A percentile compares a stretch with the other conserved stretches of the same genome.
phyloP scores from a whole-genome alignment of 2,888 invertebrate species.

The Ceramica pisi region DNA sequence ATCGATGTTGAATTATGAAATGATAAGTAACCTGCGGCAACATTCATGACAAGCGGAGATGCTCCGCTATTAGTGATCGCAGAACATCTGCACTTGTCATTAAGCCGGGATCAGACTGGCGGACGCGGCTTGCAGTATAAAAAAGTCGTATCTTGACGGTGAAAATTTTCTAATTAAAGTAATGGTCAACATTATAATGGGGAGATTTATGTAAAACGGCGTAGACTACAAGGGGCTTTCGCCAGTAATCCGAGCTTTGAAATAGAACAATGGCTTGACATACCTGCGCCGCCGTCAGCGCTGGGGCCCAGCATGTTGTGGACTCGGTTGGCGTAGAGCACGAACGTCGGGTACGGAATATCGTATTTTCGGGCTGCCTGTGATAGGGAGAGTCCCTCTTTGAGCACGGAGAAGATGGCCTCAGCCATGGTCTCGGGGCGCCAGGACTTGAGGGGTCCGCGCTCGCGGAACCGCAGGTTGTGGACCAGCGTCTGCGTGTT shows the following conservation, averaged over 20 bases:
- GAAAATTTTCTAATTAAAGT: constrained; percentile 32
- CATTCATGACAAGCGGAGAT: constrained; percentile 43
- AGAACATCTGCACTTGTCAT: constrained; percentile 39
- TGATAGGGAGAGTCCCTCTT: constrained; percentile 96
- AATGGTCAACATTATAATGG: constrained; percentile 33
- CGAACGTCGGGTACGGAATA: constrained; percentile 98
- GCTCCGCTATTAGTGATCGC: constrained; percentile 17
- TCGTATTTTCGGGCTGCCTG: constrained; percentile 98
- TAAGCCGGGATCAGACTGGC: constrained; percentile 59
- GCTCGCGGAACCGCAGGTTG: constrained; percentile 97
- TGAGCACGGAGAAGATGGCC: constrained; percentile 97
- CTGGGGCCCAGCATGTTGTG: constrained; percentile 98
- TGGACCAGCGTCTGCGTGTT: constrained; percentile 97
- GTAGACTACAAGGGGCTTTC: constrained; percentile 51
- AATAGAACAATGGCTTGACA: constrained; percentile 74
- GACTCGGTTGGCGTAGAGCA: constrained; percentile 97
- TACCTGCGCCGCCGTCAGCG: constrained; percentile 97
- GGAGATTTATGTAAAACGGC: constrained; percentile 32
- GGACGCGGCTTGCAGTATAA: constrained; percentile 47
- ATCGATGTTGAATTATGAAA: constrained; percentile 24
- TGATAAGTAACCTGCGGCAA: constrained; percentile 41
- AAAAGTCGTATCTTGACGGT: constrained; percentile 32
- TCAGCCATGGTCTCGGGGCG: constrained; percentile 98
- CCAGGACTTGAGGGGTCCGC: constrained; percentile 98
- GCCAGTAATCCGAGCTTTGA: constrained; percentile 68